phyloP scores from a whole-genome alignment of 2,113 vertebrate genomes.

The Podilymbus podiceps region DNA sequence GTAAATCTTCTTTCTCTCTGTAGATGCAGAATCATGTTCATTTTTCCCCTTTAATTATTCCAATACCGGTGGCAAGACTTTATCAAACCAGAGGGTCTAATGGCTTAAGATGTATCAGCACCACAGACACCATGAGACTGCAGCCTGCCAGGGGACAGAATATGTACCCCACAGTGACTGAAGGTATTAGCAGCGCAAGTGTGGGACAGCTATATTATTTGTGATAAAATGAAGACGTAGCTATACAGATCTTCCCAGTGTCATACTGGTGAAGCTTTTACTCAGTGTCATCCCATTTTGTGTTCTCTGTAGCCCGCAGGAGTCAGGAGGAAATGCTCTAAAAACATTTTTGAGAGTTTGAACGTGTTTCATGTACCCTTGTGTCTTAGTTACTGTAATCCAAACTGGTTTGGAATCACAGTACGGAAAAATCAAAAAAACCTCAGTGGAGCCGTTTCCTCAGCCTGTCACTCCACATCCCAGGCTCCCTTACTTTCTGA shows the following conservation, averaged over 20 bases:
- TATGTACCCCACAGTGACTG: not conserved
- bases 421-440: not conserved
- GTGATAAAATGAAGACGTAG: not conserved
- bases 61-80: not conserved
- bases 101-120: not conserved
- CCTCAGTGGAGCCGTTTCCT: fast-evolving
- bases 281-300: not conserved
- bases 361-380: not conserved
- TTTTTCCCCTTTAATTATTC: not conserved
- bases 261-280: not conserved
- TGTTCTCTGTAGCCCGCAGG: not conserved
- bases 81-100: not conserved
- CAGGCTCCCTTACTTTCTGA: not conserved
- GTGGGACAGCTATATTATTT: not conserved
- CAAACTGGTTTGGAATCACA: not conserved
- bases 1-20: not conserved
- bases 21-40: not conserved
- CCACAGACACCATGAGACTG: not conserved
- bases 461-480: not conserved
- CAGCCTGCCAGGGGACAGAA: not conserved
- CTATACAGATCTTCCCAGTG: not conserved
- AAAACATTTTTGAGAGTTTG: not conserved
- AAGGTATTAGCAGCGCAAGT: not conserved
- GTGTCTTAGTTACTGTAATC: not conserved
- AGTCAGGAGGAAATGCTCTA: not conserved